Evolutionary conservation across 2,113 vertebrate genomes (phyloP).

Genomic region (Eupsittula cactorum): DNA sequence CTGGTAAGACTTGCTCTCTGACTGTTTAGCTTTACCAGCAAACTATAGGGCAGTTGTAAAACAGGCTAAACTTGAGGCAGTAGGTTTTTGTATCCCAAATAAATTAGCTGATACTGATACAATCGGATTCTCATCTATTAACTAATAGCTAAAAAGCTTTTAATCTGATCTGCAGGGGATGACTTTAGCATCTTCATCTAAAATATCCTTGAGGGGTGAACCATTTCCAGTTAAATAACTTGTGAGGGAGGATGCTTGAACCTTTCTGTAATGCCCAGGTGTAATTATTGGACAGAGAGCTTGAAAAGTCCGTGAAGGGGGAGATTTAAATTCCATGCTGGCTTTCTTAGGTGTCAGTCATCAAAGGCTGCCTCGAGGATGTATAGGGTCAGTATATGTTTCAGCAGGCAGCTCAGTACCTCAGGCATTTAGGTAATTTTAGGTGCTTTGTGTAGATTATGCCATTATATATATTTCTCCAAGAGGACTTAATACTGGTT

Average conservation of each 20-base stretch:
- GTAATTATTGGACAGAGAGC: not conserved
- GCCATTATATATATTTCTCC: not conserved
- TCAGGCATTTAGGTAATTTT: not conserved
- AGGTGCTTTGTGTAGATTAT: not conserved
- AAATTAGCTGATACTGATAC: slow-evolving; percentile 26
- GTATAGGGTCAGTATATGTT: not conserved
- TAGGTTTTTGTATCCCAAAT: slow-evolving; percentile 6
- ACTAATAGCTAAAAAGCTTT: slow-evolving; percentile 11
- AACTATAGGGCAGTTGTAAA: not conserved
- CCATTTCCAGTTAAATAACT: not conserved
- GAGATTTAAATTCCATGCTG: not conserved
- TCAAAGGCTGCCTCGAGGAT: not conserved
- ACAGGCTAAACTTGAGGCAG: not conserved
- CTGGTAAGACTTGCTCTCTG: not conserved
- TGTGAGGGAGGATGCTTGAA: not conserved
- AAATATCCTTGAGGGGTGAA: not conserved
- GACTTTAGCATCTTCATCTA: slow-evolving; percentile 44
- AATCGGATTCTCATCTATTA: not conserved
- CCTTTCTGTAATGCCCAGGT: not conserved
- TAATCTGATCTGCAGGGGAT: slow-evolving; percentile 7
- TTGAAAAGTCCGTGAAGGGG: not conserved
- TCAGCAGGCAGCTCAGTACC: not conserved
- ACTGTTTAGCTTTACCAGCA: not conserved
- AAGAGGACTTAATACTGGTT: not conserved
- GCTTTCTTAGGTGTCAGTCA: not conserved